A percentile compares a stretch with the other conserved stretches of the same genome.
These are phyloP conservation scores for Eufriesea mexicana DNA, from an alignment of 1,140 invertebrate species.

Conservation along the genomic window DNA sequence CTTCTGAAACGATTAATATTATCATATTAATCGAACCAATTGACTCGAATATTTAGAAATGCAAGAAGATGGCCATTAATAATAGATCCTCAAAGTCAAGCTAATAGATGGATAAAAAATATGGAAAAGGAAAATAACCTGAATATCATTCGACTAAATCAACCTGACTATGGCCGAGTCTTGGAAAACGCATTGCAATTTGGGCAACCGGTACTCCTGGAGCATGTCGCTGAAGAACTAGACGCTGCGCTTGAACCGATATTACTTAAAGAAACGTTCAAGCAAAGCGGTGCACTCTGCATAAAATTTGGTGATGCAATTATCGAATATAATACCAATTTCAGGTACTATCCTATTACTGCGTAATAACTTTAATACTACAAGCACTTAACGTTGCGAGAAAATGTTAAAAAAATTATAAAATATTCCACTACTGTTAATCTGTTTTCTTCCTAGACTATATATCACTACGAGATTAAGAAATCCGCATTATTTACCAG, in stretches of 20 bases:
- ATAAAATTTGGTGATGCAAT: conserved; percentile 93
- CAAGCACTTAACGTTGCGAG: too few relatives aligned
- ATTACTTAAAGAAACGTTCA: conserved; percentile 93
- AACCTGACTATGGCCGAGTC: conserved; percentile 91
- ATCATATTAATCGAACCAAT: fast-evolving
- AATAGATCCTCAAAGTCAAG: conserved; percentile 97
- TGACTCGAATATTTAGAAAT: conserved; percentile 82
- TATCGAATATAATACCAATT: conserved; percentile 92
- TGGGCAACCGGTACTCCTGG: conserved; percentile 92
- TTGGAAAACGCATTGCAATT: conserved; percentile 97
- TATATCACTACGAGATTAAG: conserved; percentile 97
- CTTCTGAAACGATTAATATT: not conserved
- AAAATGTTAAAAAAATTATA: too few relatives aligned
- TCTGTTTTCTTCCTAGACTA: conserved; percentile 84
- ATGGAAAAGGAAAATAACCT: conserved; percentile 95
- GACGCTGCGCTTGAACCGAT: conserved; percentile 95
- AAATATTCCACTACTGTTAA: not conserved
- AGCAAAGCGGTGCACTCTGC: conserved; percentile 91
- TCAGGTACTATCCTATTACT: conserved; percentile 87
- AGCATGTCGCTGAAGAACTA: conserved; percentile 94
- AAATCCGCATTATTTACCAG: conserved; percentile 96
- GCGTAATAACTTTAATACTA: too few relatives aligned
- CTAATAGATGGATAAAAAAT: conserved; percentile 97
- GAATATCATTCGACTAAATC: conserved; percentile 90
- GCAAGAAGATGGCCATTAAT: conserved; percentile 94